Evolutionary conservation across 2,113 vertebrate genomes (phyloP).

Genomic region (Pollimyrus isidori): DNA sequence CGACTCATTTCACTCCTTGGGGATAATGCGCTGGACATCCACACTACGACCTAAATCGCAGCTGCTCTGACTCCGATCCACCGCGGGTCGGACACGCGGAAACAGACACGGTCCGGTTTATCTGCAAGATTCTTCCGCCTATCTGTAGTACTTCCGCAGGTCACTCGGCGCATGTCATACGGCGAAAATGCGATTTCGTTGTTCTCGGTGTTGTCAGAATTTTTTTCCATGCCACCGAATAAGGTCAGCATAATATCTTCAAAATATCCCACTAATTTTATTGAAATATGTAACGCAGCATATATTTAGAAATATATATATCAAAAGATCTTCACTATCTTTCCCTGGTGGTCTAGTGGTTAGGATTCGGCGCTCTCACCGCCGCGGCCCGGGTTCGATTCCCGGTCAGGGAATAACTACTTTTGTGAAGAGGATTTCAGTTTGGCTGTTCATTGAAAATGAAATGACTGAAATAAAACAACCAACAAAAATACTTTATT

Average conservation of each 20-base stretch:
- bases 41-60: background rate
- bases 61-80: background rate
- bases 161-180: background rate
- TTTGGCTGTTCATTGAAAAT: background rate
- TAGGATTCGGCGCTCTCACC: constrained; percentile 58
- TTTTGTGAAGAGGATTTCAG: background rate
- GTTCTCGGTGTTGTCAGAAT: background rate
- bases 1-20: background rate
- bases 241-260: background rate
- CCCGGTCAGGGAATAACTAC: constrained; percentile 35
- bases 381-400: constrained; percentile 46
- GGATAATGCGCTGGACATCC: background rate
- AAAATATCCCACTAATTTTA: background rate
- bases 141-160: background rate
- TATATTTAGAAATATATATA: background rate
- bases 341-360: constrained; percentile 65
- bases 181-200: background rate
- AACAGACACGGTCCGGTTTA: background rate
- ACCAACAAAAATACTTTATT: constrained; percentile 1
- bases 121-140: background rate
- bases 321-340: background rate
- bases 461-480: background rate
- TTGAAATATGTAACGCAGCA: background rate
- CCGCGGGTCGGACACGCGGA: background rate
- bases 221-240: background rate